Evolutionary conservation across 2,113 vertebrate species (phyloP), one percentile per base, ranked within the genome.

Genomic region (Limanda limanda): DNA sequence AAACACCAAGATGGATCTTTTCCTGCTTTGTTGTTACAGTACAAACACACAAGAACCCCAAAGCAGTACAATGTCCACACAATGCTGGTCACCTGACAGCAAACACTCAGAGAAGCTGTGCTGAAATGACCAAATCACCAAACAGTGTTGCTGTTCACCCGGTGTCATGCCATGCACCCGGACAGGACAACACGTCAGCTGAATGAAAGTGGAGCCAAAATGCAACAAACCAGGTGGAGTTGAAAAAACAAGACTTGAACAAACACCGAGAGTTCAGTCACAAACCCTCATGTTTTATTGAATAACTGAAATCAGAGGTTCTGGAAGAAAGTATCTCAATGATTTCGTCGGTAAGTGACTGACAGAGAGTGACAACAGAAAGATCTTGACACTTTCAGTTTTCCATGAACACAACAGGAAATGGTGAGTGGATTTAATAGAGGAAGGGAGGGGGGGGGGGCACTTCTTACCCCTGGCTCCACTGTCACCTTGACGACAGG

Each of bases 401-500:
- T 68, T 64, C 56, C 59, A 85, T 78, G 65, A 79, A 71, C 64
- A 81, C 64, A 82, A 31, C 73, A 24, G 61, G 21, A 15, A 24
- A 45, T 56, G 76, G 55, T 64, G 74, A 75, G 75, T 71, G 74
- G 51, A 62, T 86, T 71, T 3, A 64, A 81, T 69, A 62, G 47
- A 78, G 56, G 66, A 78, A 31, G 27, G 27, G 82, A n/a, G 79
- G 64, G 35, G 35, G 6, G 72, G 90, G 83, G 74, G 68, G 65
- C 62, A 78, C 35, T 71, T 84, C 92, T 92, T 92, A 92, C 92
- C 92, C 89, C 92, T 72, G 90, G 86, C 63, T 92, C 92, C 89
- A 92, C 91, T 91, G 91, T 90, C 89, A 92, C 91, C 90, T 90
- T 92, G 79, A 92, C 85, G 67, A 93, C 90, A 67, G 91, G 92